Conservation (phyloP, 37 sponge, comb jelly and placozoan genomes). For the Tethya wilhelma region DNA sequence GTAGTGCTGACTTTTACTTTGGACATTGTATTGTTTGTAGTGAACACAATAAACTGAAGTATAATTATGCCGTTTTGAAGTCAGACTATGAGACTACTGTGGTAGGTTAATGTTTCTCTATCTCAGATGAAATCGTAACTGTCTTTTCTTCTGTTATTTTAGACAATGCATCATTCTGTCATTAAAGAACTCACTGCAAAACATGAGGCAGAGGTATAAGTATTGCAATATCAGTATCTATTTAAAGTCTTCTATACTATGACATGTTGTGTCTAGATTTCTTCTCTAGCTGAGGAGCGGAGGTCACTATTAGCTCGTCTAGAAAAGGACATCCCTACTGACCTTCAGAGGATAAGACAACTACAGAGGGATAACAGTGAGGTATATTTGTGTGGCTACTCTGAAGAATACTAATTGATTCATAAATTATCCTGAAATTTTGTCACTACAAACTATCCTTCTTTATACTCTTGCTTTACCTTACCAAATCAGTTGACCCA, state of each 20-base stretch:
- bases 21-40: slow-evolving; percentile 37
- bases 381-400: slow-evolving; percentile 22
- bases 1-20: no score
- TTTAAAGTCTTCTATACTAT: background rate
- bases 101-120: background rate
- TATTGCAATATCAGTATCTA: background rate
- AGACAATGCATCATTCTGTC: slow-evolving; percentile 42
- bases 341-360: slow-evolving; percentile 57
- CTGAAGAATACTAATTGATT: no score
- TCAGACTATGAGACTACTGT: slow-evolving; percentile 40
- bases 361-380: slow-evolving; percentile 59
- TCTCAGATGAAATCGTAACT: background rate
- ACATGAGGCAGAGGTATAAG: slow-evolving; percentile 53
- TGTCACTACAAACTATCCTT: no score
- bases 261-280: background rate
- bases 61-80: slow-evolving; percentile 56
- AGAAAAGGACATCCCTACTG: slow-evolving; percentile 56
- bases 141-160: background rate
- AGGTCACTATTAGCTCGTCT: slow-evolving; percentile 18
- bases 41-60: slow-evolving; percentile 63
- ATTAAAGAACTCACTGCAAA: slow-evolving; percentile 48
- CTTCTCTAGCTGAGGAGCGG: slow-evolving; percentile 16
- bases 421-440: no score
- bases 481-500: no score
- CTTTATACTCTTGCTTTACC: no score